Evolutionary conservation across 2,113 vertebrate species (phyloP).

Genomic region (Syngnathus scovelli): DNA sequence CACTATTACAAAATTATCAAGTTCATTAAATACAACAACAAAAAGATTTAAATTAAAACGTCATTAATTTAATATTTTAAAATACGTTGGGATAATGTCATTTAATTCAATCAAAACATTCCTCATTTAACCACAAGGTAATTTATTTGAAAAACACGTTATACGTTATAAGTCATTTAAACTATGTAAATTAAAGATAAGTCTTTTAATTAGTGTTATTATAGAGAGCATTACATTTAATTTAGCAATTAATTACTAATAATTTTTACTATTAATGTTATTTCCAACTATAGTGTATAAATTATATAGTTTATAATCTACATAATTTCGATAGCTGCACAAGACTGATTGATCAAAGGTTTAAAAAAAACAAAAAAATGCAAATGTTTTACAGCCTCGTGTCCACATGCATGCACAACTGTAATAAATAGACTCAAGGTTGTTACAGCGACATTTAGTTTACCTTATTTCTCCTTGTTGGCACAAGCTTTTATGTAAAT

Average conservation of each 20-base stretch:
- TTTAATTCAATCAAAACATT: background rate
- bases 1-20: background rate
- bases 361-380: background rate
- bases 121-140: background rate
- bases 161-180: background rate
- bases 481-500: slow-evolving; percentile 37
- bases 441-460: slow-evolving; percentile 27
- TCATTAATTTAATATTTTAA: too few relatives aligned
- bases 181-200: background rate
- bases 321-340: background rate
- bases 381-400: background rate
- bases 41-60: background rate
- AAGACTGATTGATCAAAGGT: background rate
- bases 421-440: background rate
- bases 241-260: background rate
- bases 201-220: background rate
- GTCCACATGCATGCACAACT: background rate
- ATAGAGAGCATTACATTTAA: background rate
- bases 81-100: background rate
- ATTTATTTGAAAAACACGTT: background rate
- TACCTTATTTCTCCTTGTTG: slow-evolving; percentile 14
- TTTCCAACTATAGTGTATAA: background rate
- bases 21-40: background rate
- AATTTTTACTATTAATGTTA: too few relatives aligned
- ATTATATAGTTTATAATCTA: background rate